Base-by-base conservation (phyloP, 2,113 vertebrate species). In the Centropristis striata region DNA sequence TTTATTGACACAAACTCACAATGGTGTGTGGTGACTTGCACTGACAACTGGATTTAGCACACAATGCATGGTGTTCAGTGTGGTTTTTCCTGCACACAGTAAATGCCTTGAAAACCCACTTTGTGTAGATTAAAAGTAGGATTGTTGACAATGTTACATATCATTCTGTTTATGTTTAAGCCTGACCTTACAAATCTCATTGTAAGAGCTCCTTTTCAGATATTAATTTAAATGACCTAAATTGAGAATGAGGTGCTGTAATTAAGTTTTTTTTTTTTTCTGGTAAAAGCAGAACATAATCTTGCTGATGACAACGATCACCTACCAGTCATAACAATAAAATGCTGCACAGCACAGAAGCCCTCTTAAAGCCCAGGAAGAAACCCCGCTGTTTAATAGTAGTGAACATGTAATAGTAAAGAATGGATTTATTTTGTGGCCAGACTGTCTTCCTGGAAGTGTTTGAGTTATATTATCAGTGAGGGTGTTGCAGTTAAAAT, bases 41-140 rank as follows among this genome's bases (percentile, higher is more conserved):
- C 73, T 87, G 77, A 86, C 63, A 64, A 68, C 77, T 86, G 67
- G 60, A 81, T 84, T 91, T 88, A 46, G 23, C 36, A 46, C 79
- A 86, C 25, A 86, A 81, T 90, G 91, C 93, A 93, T 92, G 90
- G 61, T 72, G 66, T 68, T 69, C 23, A 47, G 58, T 84, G 58
- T 81, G 68, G 20, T 71, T 59, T 82, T 86, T 25, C 18, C 21
- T 39, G 46, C 53, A 59, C 59, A 71, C 36, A 36, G 8, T 25
- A 53, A 55, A 57, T 80, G 57, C 53, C 27, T 36, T 76, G 23
- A 60, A 84, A 68, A 77, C 25, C 14, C 3, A 75, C 42, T 13
- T 37, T 54, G 10, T 61, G 7, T 50, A 36, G 27, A 8, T 44
- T 63, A 3, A 41, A 23, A 39, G 32, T 68, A 23, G 41, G 15